These are phyloP conservation scores for Karalla daura DNA, from an alignment of 2,797 vertebrate genomes.

Conservation along the genomic window DNA sequence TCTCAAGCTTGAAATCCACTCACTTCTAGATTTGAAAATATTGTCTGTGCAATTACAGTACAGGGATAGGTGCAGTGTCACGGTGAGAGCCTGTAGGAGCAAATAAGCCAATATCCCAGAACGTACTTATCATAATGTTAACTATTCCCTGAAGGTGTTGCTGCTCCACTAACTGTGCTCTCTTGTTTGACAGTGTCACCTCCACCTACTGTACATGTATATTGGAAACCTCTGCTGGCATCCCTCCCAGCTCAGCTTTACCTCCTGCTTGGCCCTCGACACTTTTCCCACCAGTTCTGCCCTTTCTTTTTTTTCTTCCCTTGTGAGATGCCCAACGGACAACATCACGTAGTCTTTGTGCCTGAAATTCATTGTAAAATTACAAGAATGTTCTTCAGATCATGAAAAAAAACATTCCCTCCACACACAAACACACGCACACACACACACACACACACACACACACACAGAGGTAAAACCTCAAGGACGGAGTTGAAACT, in stretches of 20 bases:
- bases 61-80: slow-evolving; percentile 8
- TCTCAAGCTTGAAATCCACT: slow-evolving; percentile 42
- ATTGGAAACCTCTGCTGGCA: slow-evolving; percentile 44
- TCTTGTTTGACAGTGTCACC: slow-evolving; percentile 55
- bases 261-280: slow-evolving; percentile 63
- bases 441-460: background rate
- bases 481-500: slow-evolving; percentile 25
- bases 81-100: slow-evolving; percentile 1
- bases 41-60: slow-evolving; percentile 37
- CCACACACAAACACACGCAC: background rate
- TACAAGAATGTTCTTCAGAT: slow-evolving; percentile 36
- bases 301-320: slow-evolving; percentile 22
- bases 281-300: slow-evolving; percentile 28
- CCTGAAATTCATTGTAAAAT: slow-evolving; percentile 44
- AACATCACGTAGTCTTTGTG: slow-evolving; percentile 42
- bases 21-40: slow-evolving; percentile 54
- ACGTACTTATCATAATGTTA: slow-evolving; percentile 2
- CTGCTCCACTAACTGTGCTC: slow-evolving; percentile 18
- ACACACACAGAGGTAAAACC: no score
- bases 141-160: background rate
- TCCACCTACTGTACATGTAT: slow-evolving; percentile 46
- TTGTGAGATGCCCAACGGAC: slow-evolving; percentile 24
- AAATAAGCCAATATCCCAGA: background rate
- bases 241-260: slow-evolving; percentile 36
- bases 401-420: no score